phyloP scores from a whole-genome alignment of 2,113 vertebrate species.

The Aldabrachelys gigantea region DNA sequence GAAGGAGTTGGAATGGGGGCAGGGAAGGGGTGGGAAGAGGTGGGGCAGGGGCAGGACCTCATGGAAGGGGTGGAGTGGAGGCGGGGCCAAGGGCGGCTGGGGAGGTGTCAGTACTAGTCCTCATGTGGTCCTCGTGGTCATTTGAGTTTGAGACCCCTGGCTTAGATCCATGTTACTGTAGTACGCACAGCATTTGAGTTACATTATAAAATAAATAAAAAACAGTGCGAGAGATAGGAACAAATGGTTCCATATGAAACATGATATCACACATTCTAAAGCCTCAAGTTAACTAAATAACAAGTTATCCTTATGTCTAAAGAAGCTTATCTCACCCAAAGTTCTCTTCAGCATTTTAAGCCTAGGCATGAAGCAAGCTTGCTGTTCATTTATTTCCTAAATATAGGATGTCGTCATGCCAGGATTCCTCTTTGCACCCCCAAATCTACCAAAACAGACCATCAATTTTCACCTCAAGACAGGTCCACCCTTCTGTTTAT shows the following conservation, averaged over 20 bases:
- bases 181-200: background rate
- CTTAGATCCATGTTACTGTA: background rate
- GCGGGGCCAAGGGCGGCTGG: too few species aligned
- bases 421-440: background rate
- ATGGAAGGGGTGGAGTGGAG: too few species aligned
- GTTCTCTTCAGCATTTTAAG: background rate
- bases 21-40: too few species aligned
- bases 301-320: background rate
- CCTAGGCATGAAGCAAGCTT: background rate
- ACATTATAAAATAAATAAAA: background rate
- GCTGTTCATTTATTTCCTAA: background rate
- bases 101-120: too few species aligned
- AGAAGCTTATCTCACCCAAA: background rate
- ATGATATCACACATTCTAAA: background rate
- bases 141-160: too few species aligned
- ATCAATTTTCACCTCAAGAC: background rate
- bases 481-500: background rate
- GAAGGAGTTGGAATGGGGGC: too few species aligned
- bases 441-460: background rate
- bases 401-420: background rate
- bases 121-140: too few species aligned
- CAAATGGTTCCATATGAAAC: background rate
- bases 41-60: too few species aligned
- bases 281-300: background rate
- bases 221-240: background rate